A percentile compares a stretch with the other conserved stretches of the same genome.
Evolutionary conservation across 2,888 invertebrate genomes (phyloP).

Genomic region (Chalcis sispes): DNA sequence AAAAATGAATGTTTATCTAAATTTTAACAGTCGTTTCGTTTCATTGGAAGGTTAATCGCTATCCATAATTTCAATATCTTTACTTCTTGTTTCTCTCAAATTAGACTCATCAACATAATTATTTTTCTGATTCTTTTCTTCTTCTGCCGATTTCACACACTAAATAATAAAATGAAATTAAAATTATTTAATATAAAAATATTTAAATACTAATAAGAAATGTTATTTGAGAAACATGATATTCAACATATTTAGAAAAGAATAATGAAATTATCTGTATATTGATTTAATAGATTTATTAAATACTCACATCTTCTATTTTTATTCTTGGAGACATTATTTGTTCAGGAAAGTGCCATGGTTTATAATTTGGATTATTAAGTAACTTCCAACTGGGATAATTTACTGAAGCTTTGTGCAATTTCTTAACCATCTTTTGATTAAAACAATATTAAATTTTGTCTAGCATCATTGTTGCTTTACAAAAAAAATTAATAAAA

Average conservation of each 20-base stretch:
- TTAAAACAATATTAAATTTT: conserved; percentile 28
- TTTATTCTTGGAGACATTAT: conserved; percentile 84
- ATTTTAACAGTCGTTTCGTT: conserved; percentile 49
- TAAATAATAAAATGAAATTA: conserved; percentile 61
- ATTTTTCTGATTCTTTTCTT: conserved; percentile 73
- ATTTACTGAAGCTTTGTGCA: conserved; percentile 88
- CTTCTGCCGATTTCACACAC: conserved; percentile 73
- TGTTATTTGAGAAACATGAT: background rate
- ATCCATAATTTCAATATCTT: conserved; percentile 70
- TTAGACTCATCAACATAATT: conserved; percentile 74
- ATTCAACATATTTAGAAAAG: conserved; percentile 3
- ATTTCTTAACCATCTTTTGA: conserved; percentile 83
- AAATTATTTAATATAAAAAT: background rate
- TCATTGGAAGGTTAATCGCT: conserved; percentile 68
- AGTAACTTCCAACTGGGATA: conserved; percentile 90
- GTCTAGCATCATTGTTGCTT: conserved; percentile 25
- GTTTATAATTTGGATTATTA: conserved; percentile 86
- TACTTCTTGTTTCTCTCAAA: conserved; percentile 67
- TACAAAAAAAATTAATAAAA: conserved; percentile 16
- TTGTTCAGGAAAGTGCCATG: conserved; percentile 93
- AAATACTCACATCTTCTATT: conserved; percentile 81
- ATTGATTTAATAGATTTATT: no score
- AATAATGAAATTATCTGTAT: conserved; percentile 36
- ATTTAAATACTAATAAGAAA: background rate
- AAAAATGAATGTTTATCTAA: conserved; percentile 61